These are phyloP conservation scores for Sporophila hypoxantha DNA, from an alignment of 2,113 vertebrate species.

Conservation along the genomic window DNA sequence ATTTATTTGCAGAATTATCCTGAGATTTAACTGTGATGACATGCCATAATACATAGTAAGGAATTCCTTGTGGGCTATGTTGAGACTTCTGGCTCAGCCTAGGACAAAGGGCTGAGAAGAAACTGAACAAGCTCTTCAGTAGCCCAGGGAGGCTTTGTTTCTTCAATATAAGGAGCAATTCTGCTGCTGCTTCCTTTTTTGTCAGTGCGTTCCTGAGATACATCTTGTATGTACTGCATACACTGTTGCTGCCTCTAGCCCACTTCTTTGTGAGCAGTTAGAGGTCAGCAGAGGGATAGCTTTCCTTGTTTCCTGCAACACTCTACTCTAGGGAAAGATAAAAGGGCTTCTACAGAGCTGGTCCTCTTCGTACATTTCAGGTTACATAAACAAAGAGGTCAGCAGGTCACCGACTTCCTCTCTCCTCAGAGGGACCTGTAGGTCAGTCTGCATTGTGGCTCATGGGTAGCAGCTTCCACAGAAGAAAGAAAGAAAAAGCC, in stretches of 20 bases:
- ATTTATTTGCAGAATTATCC: neutral
- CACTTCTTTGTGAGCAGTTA: neutral
- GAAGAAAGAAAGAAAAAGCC: neutral
- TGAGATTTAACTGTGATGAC: neutral
- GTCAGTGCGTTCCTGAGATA: neutral
- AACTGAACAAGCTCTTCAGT: neutral
- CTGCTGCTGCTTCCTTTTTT: neutral
- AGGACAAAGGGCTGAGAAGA: neutral
- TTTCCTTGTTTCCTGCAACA: neutral
- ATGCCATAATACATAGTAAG: neutral
- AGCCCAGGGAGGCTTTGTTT: neutral
- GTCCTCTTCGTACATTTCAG: neutral
- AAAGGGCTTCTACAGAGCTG: rapidly evolving
- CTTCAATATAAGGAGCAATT: neutral
- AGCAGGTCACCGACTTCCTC: neutral
- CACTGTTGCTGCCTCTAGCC: neutral
- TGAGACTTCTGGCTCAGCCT: neutral
- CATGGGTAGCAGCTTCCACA: neutral
- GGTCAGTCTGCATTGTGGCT: neutral
- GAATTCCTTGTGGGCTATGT: neutral
- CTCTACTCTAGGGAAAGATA: neutral
- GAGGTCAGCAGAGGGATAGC: neutral
- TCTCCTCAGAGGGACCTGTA: rapidly evolving
- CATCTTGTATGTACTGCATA: rapidly evolving
- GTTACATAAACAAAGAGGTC: neutral